Conservation (phyloP, 1,140 invertebrate genomes). For the Ridgeia piscesae region DNA sequence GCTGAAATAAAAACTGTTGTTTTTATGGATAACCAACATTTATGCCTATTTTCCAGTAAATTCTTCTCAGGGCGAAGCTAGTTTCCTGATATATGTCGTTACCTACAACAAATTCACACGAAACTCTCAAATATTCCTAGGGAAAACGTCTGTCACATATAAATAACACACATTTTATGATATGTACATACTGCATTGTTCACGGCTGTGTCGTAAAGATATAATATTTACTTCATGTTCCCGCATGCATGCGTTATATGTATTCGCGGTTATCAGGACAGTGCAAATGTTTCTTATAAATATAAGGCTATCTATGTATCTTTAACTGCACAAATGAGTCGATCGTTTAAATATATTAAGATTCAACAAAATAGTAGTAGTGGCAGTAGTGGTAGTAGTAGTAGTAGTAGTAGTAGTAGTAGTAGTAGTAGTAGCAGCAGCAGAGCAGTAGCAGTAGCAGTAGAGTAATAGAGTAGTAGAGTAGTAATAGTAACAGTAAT, state of each 20-base stretch:
- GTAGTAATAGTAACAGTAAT: too few relatives aligned
- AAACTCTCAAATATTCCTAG: not conserved
- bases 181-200: not conserved
- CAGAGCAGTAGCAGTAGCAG: too few relatives aligned
- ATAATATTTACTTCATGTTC: not conserved
- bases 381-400: too few relatives aligned
- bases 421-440: too few relatives aligned
- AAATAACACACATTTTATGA: constrained; percentile 1
- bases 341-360: not conserved
- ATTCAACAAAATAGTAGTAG: not conserved
- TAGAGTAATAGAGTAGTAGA: too few relatives aligned
- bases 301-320: too few relatives aligned
- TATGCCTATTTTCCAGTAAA: not conserved
- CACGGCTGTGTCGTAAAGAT: not conserved
- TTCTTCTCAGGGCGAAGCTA: not conserved
- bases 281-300: too few relatives aligned
- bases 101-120: not conserved
- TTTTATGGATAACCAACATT: not conserved
- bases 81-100: not conserved
- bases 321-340: not conserved
- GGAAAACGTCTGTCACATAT: not conserved
- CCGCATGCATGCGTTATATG: not conserved
- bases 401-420: too few relatives aligned
- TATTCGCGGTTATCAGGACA: not conserved
- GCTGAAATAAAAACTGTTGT: not conserved